Evolutionary conservation across 2,888 invertebrate genomes (phyloP).

Genomic region (Noctuana brunneofusca): DNA sequence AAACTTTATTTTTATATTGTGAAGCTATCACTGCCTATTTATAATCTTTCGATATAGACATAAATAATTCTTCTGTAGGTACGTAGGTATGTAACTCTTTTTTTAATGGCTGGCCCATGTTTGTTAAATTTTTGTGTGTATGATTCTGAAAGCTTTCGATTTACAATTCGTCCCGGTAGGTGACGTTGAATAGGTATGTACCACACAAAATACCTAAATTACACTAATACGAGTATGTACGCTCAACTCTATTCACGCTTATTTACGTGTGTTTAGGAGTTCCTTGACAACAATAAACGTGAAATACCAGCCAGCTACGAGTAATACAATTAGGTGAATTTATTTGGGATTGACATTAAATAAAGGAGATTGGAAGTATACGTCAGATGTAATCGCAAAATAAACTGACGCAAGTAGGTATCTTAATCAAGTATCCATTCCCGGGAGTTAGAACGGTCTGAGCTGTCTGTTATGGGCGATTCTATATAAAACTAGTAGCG

Average conservation of each 20-base stretch:
- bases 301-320: constrained; percentile 15
- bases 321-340: constrained; percentile 45
- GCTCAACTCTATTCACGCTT: not conserved
- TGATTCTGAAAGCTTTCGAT: too few species aligned
- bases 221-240: too few species aligned
- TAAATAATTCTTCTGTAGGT: too few species aligned
- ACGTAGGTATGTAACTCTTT: too few species aligned
- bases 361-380: constrained; percentile 69
- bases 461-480: constrained; percentile 72
- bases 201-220: too few species aligned
- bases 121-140: too few species aligned
- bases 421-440: constrained; percentile 80
- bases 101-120: too few species aligned
- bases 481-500: constrained; percentile 67
- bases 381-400: constrained; percentile 75
- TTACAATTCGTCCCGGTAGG: too few species aligned
- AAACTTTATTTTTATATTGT: too few species aligned
- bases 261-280: constrained; percentile 17
- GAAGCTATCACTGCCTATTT: too few species aligned
- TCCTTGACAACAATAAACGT: constrained; percentile 20
- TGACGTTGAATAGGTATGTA: too few species aligned
- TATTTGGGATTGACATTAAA: constrained; percentile 58
- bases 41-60: too few species aligned
- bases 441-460: constrained; percentile 64
- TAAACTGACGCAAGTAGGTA: constrained; percentile 74